phyloP scores from a whole-genome alignment of 2,888 invertebrate species.

The Caenorhabditis sinica region DNA sequence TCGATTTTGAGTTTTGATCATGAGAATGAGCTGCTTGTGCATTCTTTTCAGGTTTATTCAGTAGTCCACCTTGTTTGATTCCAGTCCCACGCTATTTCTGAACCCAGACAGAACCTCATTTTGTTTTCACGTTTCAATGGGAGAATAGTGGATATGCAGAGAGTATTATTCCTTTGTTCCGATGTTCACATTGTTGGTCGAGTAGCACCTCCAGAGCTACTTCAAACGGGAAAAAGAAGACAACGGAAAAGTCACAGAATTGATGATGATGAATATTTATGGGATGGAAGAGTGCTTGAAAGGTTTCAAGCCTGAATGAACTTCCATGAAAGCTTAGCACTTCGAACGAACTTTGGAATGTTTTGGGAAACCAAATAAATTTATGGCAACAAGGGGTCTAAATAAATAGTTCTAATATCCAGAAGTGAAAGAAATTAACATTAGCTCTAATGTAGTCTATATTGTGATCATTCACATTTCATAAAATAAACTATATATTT shows the following conservation, averaged over 20 bases:
- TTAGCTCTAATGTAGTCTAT: not conserved
- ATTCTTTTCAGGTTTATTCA: not conserved
- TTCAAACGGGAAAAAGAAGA: constrained; percentile 1
- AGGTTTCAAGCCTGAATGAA: constrained; percentile 36
- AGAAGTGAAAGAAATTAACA: too few relatives aligned
- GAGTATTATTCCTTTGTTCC: constrained; percentile 23
- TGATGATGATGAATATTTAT: constrained; percentile 26
- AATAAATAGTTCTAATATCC: too few relatives aligned
- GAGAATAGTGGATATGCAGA: constrained; percentile 5
- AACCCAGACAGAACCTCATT: not conserved
- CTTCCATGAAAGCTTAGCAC: constrained; percentile 1
- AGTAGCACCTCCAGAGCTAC: not conserved
- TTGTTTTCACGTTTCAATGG: constrained; percentile 14
- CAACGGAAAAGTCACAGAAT: constrained; percentile 16
- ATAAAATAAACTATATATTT: not conserved
- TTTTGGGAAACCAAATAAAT: not conserved
- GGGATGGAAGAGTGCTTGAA: constrained; percentile 26
- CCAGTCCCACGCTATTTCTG: not conserved
- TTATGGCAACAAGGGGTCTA: too few relatives aligned
- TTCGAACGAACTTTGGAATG: not conserved
- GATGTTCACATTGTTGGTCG: constrained; percentile 11
- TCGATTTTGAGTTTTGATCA: constrained; percentile 6
- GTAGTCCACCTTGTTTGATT: not conserved
- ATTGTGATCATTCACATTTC: not conserved
- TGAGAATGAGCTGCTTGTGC: not conserved